A percentile compares a stretch with the other conserved stretches of the same genome.
These are phyloP conservation scores for Chironomus tepperi DNA, from an alignment of 1,140 invertebrate species.

Conservation along the genomic window DNA sequence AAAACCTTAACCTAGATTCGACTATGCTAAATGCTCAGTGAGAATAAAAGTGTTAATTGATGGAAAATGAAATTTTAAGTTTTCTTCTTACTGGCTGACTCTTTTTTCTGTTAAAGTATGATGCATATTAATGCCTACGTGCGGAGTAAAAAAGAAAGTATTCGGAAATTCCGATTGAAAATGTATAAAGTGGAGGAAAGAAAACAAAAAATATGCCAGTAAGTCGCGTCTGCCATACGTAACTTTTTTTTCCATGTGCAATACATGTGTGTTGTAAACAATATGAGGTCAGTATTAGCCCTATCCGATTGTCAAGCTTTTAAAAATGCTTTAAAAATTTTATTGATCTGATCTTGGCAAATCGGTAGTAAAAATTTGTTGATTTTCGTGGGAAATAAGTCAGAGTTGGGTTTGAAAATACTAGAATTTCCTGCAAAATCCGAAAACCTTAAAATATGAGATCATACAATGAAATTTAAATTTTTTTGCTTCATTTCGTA, in stretches of 20 bases:
- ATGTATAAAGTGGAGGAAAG: neutral
- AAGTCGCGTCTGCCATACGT: neutral
- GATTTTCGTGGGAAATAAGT: too few species aligned
- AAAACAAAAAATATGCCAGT: constrained; percentile 7
- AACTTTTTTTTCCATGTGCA: neutral
- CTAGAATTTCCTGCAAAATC: too few species aligned
- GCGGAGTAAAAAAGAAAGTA: constrained; percentile 2
- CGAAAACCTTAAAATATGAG: too few species aligned
- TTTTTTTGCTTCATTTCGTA: too few species aligned
- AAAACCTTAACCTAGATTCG: constrained; percentile 2
- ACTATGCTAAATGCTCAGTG: neutral
- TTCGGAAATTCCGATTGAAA: neutral
- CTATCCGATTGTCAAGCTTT: neutral
- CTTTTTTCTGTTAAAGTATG: neutral
- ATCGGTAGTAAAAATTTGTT: too few species aligned
- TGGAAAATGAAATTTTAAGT: neutral
- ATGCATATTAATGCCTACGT: neutral
- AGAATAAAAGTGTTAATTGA: neutral
- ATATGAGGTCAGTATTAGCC: neutral
- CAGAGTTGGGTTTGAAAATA: too few species aligned
- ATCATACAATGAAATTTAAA: too few species aligned
- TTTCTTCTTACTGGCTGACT: neutral
- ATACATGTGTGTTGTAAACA: neutral
- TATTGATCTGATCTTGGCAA: too few species aligned
- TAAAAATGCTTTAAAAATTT: too few species aligned